A percentile compares a stretch with the other conserved stretches of the same genome.
phyloP scores from a whole-genome alignment of 2,888 invertebrate species.

The Bellardia pandia region DNA sequence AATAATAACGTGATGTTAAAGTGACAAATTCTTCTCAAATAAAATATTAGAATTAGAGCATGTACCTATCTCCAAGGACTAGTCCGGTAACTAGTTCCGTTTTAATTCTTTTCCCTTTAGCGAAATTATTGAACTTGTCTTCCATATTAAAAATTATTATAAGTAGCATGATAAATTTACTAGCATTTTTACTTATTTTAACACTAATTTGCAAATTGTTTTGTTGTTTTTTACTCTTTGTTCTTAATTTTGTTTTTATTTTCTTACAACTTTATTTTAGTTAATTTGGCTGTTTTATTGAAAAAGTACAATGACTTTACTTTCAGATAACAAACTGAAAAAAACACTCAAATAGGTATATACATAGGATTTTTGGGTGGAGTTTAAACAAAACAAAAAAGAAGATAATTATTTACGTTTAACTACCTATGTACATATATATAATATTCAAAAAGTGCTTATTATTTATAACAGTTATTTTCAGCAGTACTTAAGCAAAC shows the following conservation, averaged over 20 bases:
- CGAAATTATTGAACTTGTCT: background rate
- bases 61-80: too few species aligned
- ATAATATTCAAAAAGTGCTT: slow-evolving; percentile 4
- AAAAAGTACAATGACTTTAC: slow-evolving; percentile 58
- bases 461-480: slow-evolving; percentile 30
- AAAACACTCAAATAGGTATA: background rate
- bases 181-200: background rate
- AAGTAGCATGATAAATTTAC: background rate
- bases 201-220: slow-evolving; percentile 17
- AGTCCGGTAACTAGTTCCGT: too few species aligned
- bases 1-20: too few species aligned
- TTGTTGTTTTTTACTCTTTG: background rate
- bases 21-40: too few species aligned
- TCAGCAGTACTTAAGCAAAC: background rate
- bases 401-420: background rate
- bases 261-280: slow-evolving; percentile 6
- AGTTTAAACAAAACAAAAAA: slow-evolving; percentile 31
- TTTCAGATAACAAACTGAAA: slow-evolving; percentile 3
- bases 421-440: background rate
- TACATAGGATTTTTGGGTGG: background rate
- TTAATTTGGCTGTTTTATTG: slow-evolving; percentile 35
- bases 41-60: too few species aligned
- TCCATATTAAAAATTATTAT: background rate
- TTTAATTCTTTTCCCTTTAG: too few species aligned
- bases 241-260: slow-evolving; percentile 19